phyloP scores from a whole-genome alignment of 2,113 vertebrate species.

The Caloenas nicobarica region DNA sequence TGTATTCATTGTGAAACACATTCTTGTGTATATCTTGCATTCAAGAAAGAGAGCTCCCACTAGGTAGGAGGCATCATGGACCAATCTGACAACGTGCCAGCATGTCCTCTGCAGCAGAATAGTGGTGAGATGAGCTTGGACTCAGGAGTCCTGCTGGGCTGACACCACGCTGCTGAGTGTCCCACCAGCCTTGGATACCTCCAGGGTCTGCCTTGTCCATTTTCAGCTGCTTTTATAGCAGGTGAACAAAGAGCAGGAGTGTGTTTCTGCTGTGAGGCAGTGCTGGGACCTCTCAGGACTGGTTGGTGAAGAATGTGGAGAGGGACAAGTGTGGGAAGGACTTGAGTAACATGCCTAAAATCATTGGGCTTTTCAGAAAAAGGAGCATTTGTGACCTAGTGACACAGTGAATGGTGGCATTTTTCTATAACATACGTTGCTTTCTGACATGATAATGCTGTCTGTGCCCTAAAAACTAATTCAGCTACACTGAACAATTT shows the following conservation, averaged over 20 bases:
- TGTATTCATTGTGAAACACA: neutral
- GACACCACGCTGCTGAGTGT: neutral
- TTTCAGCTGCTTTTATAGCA: neutral
- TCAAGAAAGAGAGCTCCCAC: neutral
- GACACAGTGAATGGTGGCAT: neutral
- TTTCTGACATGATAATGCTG: slow-evolving; percentile 6
- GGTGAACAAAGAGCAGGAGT: neutral
- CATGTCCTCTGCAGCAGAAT: neutral
- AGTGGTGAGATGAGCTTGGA: neutral
- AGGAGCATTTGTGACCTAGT: neutral
- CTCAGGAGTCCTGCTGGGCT: neutral
- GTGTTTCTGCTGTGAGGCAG: neutral
- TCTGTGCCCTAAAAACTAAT: neutral
- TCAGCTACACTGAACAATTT: neutral
- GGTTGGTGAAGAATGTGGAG: neutral
- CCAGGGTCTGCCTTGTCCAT: neutral
- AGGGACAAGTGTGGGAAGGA: neutral
- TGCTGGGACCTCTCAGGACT: neutral
- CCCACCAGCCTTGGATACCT: neutral
- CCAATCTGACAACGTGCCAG: neutral
- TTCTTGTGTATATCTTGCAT: neutral
- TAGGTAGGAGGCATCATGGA: neutral
- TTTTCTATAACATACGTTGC: slow-evolving; percentile 7
- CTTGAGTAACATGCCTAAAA: neutral
- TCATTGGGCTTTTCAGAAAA: neutral